A percentile compares a stretch with the other conserved stretches of the same genome.
phyloP scores from a whole-genome alignment of 2,888 invertebrate species.

The Eristalis pertinax region DNA sequence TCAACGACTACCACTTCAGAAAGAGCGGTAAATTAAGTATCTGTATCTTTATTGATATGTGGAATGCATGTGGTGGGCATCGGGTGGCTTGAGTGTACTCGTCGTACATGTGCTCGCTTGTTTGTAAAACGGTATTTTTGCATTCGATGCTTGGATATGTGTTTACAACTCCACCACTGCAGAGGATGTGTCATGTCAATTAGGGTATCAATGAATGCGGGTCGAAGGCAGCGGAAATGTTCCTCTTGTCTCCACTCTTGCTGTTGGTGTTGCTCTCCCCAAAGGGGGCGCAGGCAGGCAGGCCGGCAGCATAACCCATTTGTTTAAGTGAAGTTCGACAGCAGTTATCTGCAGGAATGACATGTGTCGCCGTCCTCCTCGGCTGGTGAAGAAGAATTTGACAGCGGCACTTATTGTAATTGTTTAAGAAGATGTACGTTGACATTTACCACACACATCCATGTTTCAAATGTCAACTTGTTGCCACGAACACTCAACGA shows the following conservation, averaged over 20 bases:
- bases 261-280: too few species aligned
- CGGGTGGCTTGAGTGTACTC: not conserved
- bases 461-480: conserved; percentile 31
- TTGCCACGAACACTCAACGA: conserved; percentile 8
- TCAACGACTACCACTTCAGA: not conserved
- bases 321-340: conserved; percentile 54
- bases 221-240: conserved; percentile 7
- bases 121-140: conserved; percentile 71
- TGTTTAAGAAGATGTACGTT: conserved; percentile 33
- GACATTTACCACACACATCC: conserved; percentile 47
- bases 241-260: not conserved
- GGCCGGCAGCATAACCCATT: conserved; percentile 59
- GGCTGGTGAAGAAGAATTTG: conserved; percentile 28
- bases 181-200: conserved; percentile 60
- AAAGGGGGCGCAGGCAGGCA: too few species aligned
- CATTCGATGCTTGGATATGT: conserved; percentile 49
- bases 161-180: conserved; percentile 35
- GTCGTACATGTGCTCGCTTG: conserved; percentile 45
- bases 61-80: not conserved
- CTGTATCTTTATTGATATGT: conserved; percentile 19
- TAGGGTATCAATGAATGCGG: conserved; percentile 68
- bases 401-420: conserved; percentile 63
- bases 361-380: conserved; percentile 38
- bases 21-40: conserved; percentile 66
- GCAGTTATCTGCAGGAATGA: conserved; percentile 55